phyloP scores from a whole-genome alignment of 2,797 vertebrate species.

The Propithecus perrieri region DNA sequence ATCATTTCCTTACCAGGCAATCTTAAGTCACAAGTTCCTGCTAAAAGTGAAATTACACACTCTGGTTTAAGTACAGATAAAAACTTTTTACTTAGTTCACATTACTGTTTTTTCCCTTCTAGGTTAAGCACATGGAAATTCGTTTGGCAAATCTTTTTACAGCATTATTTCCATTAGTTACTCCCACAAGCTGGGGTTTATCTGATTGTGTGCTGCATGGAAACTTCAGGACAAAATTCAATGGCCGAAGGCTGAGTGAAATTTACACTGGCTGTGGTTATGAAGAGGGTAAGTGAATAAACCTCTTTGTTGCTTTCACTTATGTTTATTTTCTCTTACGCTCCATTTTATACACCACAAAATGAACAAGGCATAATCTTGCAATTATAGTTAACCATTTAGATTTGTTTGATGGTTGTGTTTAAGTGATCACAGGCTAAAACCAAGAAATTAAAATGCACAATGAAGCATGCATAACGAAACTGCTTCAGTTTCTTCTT shows the following conservation, averaged over 20 bases:
- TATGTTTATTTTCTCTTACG: conserved; percentile 3
- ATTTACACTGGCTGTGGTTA: conserved; percentile 49
- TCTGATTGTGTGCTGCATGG: conserved; percentile 68
- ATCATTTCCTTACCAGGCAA: conserved; percentile 80
- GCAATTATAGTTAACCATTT: background rate
- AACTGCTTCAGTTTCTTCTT: conserved; percentile 15
- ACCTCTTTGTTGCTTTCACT: background rate
- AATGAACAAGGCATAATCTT: background rate
- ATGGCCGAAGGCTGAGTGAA: conserved; percentile 68
- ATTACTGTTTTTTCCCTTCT: background rate
- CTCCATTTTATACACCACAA: background rate
- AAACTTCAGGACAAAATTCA: conserved; percentile 67
- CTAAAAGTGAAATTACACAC: conserved; percentile 70
- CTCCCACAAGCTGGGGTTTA: conserved; percentile 63
- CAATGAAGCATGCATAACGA: background rate
- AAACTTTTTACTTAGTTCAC: conserved; percentile 43
- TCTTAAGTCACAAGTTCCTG: conserved; percentile 79
- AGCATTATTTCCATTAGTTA: conserved; percentile 60
- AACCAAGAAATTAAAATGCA: background rate
- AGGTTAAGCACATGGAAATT: conserved; percentile 73
- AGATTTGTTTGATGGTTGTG: background rate
- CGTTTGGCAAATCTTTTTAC: conserved; percentile 51
- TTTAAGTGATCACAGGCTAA: conserved; percentile 29
- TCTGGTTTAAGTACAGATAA: conserved; percentile 60
- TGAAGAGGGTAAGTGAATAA: conserved; percentile 81